These are phyloP conservation scores for Calephelis nemesis DNA, from an alignment of 1,140 invertebrate genomes.

Conservation along the genomic window DNA sequence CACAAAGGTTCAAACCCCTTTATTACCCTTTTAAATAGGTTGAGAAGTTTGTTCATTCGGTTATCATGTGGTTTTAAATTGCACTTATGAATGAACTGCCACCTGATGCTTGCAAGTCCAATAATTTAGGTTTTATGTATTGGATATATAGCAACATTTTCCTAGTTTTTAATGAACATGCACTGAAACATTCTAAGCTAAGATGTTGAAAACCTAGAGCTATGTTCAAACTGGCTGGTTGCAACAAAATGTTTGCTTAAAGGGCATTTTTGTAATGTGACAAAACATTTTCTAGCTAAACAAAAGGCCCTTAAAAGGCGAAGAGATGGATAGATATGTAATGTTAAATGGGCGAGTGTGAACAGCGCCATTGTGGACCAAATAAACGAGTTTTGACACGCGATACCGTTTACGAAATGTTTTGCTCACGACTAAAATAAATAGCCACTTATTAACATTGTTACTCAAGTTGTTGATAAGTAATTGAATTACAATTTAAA, in stretches of 20 bases:
- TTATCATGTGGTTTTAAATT: too few species aligned
- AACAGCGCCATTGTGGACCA: conserved; percentile 55
- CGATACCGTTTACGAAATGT: conserved; percentile 61
- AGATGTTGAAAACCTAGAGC: background rate
- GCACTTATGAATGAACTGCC: too few species aligned
- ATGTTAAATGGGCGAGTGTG: conserved; percentile 64
- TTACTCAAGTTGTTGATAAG: conserved; percentile 53
- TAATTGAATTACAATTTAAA: conserved; percentile 66
- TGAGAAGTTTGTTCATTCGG: too few species aligned
- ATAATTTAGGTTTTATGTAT: too few species aligned
- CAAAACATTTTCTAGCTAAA: conserved; percentile 30
- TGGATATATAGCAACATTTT: too few species aligned
- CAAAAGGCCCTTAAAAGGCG: conserved; percentile 49
- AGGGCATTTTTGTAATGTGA: conserved; percentile 14
- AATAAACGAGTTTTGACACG: conserved; percentile 70
- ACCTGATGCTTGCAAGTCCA: too few species aligned
- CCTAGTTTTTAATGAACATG: background rate
- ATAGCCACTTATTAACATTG: conserved; percentile 57
- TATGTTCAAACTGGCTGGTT: background rate
- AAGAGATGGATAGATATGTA: conserved; percentile 63
- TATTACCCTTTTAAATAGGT: too few species aligned
- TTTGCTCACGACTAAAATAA: conserved; percentile 58
- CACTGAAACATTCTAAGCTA: background rate
- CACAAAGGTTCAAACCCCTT: too few species aligned
- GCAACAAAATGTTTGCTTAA: conserved; percentile 15